A percentile compares a stretch with the other conserved stretches of the same genome.
Evolutionary conservation across 2,888 invertebrate genomes (phyloP).

Genomic region (Sesia bembeciformis): DNA sequence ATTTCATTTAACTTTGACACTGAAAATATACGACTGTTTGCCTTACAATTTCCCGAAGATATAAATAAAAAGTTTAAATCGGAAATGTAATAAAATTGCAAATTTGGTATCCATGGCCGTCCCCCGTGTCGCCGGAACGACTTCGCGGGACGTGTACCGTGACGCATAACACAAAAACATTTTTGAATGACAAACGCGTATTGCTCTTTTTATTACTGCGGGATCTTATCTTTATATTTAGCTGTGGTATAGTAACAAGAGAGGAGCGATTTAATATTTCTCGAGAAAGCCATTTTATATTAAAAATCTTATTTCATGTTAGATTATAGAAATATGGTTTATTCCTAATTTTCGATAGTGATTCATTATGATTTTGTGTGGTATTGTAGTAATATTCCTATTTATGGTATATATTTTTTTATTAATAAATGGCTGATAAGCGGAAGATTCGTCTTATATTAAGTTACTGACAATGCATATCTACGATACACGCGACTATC

Average conservation of each 20-base stretch:
- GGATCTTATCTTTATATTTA: slow-evolving; percentile 26
- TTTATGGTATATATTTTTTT: too few species aligned
- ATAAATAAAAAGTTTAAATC: neutral
- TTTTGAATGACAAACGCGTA: slow-evolving; percentile 38
- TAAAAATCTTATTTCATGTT: too few species aligned
- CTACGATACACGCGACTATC: too few species aligned
- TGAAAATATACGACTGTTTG: neutral
- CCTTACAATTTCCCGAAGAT: neutral
- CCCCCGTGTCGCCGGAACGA: neutral
- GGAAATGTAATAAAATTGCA: slow-evolving; percentile 42
- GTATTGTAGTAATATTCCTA: too few species aligned
- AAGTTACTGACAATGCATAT: too few species aligned
- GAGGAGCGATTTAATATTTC: too few species aligned
- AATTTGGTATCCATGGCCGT: slow-evolving; percentile 18
- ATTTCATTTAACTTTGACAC: neutral
- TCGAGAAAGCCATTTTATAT: too few species aligned
- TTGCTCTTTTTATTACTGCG: slow-evolving; percentile 39
- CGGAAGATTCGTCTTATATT: too few species aligned
- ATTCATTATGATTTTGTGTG: too few species aligned
- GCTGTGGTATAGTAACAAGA: slow-evolving; percentile 7
- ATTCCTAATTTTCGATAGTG: too few species aligned
- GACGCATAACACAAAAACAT: slow-evolving; percentile 13
- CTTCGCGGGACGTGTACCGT: slow-evolving; percentile 2
- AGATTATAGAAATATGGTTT: too few species aligned
- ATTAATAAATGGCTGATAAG: too few species aligned